These are phyloP conservation scores for Acanthochromis polyacanthus DNA, from an alignment of 2,113 vertebrate genomes.

Conservation along the genomic window DNA sequence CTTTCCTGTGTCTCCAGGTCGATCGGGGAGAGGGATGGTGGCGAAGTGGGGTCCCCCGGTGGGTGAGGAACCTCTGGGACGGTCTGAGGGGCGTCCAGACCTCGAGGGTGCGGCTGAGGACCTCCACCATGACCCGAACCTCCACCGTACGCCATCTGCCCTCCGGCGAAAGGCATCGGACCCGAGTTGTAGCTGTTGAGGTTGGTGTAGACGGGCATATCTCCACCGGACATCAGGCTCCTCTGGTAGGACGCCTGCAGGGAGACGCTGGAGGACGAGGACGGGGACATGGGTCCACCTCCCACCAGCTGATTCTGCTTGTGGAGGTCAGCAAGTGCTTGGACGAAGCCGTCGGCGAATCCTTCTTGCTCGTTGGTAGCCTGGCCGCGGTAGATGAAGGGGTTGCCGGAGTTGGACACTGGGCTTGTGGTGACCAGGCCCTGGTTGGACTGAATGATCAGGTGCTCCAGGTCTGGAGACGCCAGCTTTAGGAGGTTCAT, in stretches of 20 bases:
- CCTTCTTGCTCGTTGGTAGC: constrained; percentile 92
- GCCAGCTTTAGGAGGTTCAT: constrained; percentile 91
- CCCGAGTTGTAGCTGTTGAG: constrained; percentile 77
- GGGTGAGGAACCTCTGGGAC: constrained; percentile 91
- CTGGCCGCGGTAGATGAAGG: constrained; percentile 88
- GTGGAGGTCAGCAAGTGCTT: constrained; percentile 94
- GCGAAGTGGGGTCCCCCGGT: constrained; percentile 82
- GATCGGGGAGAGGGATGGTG: constrained; percentile 90
- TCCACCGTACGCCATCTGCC: constrained; percentile 73
- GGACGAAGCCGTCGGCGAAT: constrained; percentile 95
- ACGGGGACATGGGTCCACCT: constrained; percentile 60
- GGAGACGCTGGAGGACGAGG: constrained; percentile 56
- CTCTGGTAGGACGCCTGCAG: constrained; percentile 70
- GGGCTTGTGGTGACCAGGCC: constrained; percentile 90
- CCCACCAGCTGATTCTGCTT: constrained; percentile 92
- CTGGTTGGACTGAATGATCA: constrained; percentile 93
- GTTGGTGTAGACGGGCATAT: constrained; percentile 90
- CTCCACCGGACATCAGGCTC: constrained; percentile 68
- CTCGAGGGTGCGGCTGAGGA: constrained; percentile 50
- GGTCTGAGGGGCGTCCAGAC: constrained; percentile 92
- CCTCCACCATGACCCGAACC: constrained; percentile 36
- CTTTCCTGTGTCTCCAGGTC: constrained; percentile 95
- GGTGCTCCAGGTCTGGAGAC: constrained; percentile 92
- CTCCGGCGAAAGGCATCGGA: constrained; percentile 60
- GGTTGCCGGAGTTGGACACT: constrained; percentile 73